A percentile compares a stretch with the other conserved stretches of the same genome.
Conservation (phyloP, 2,888 invertebrate genomes). For the Lasioglossum figueresi region DNA sequence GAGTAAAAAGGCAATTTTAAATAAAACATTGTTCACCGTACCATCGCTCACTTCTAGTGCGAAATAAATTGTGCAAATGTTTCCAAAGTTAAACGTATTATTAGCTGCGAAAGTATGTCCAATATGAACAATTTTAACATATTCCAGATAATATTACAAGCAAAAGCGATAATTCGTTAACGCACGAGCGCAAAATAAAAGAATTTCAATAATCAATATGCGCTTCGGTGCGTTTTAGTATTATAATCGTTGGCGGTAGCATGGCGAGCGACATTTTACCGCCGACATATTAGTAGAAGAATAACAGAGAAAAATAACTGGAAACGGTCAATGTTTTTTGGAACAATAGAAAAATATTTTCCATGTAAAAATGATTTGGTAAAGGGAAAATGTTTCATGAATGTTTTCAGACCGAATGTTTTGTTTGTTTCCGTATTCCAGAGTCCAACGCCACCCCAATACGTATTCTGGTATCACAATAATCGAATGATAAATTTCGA, state of each 20-base stretch:
- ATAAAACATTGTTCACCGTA: not conserved
- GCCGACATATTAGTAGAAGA: not conserved
- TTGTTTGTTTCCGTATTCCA: constrained; percentile 83
- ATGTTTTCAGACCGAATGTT: not conserved
- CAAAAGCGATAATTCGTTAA: not conserved
- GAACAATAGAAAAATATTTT: not conserved
- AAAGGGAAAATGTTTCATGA: not conserved
- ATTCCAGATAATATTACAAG: not conserved
- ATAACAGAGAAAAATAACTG: not conserved
- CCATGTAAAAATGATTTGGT: not conserved
- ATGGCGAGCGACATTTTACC: not conserved
- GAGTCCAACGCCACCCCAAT: constrained; percentile 96
- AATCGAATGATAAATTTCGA: constrained; percentile 97
- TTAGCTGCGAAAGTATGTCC: not conserved
- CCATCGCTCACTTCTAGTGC: not conserved
- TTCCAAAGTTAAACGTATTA: not conserved
- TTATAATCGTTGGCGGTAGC: not conserved
- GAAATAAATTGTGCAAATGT: not conserved
- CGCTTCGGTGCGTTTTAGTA: not conserved
- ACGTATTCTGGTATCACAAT: constrained; percentile 98
- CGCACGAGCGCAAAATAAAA: not conserved
- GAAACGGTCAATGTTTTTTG: not conserved
- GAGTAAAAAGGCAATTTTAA: not conserved
- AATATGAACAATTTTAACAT: not conserved
- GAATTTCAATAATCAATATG: not conserved